Evolutionary conservation across 2,797 vertebrate species (phyloP).

Genomic region (Sebastes dallii): DNA sequence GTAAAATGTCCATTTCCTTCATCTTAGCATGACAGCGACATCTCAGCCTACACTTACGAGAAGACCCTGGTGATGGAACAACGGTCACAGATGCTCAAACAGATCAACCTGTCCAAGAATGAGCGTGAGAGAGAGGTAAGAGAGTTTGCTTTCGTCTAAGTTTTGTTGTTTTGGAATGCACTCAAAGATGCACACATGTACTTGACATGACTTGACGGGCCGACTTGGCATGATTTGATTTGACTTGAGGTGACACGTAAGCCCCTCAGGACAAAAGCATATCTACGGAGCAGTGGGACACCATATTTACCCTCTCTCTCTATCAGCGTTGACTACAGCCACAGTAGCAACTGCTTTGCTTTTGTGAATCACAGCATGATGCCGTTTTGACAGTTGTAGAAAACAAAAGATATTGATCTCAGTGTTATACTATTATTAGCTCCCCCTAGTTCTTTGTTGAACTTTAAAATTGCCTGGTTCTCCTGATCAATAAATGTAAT

Average conservation of each 20-base stretch:
- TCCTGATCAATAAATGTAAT: constrained; percentile 1
- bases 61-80: constrained; percentile 98
- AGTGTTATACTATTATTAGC: not conserved
- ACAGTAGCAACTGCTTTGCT: constrained; percentile 2
- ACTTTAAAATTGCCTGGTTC: not conserved
- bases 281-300: constrained; percentile 39
- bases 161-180: constrained; percentile 8
- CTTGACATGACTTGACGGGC: constrained; percentile 48
- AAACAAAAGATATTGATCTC: constrained; percentile 31
- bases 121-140: constrained; percentile 95
- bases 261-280: constrained; percentile 51
- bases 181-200: constrained; percentile 15
- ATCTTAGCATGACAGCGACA: constrained; percentile 93
- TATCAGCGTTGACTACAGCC: constrained; percentile 21
- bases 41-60: constrained; percentile 98
- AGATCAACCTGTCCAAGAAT: constrained; percentile 97
- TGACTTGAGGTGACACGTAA: constrained; percentile 54
- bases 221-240: constrained; percentile 38
- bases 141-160: constrained; percentile 6
- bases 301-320: constrained; percentile 45
- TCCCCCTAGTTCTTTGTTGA: not conserved
- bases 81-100: constrained; percentile 96
- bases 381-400: constrained; percentile 22
- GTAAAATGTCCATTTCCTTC: not conserved
- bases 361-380: constrained; percentile 18